phyloP scores from a whole-genome alignment of 1,140 invertebrate genomes.

The Mylabris phalerata region DNA sequence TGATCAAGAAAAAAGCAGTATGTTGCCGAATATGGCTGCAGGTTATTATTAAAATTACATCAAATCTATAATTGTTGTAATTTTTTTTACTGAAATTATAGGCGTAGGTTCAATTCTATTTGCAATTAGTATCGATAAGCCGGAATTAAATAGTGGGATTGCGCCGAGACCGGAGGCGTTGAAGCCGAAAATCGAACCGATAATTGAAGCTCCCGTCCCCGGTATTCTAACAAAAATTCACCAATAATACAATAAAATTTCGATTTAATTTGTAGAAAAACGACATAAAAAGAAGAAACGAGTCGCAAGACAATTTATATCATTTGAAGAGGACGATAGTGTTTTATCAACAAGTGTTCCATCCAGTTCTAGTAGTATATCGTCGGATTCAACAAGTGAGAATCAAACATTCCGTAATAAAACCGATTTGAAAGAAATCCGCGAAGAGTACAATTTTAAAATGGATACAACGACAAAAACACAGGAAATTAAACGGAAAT shows the following conservation, averaged over 20 bases:
- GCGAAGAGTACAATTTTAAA: constrained; percentile 11
- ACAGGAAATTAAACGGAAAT: constrained; percentile 21
- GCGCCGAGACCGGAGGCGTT: constrained; percentile 23
- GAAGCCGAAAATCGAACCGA: constrained; percentile 39
- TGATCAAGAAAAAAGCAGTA: constrained; percentile 65
- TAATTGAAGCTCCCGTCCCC: constrained; percentile 44
- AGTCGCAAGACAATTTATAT: constrained; percentile 38
- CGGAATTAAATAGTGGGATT: constrained; percentile 59
- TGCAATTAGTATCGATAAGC: constrained; percentile 82
- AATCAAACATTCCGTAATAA: constrained; percentile 12
- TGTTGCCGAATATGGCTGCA: constrained; percentile 75
- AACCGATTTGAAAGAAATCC: constrained; percentile 3
- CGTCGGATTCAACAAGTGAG: constrained; percentile 27
- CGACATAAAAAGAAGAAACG: constrained; percentile 30
- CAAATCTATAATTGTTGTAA: constrained; percentile 7
- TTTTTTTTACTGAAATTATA: constrained; percentile 42
- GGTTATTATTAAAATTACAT: constrained; percentile 32
- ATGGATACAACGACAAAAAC: neutral
- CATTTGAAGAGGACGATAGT: constrained; percentile 38
- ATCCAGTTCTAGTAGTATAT: constrained; percentile 32
- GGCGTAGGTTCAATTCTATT: constrained; percentile 78
- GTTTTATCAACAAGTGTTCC: constrained; percentile 35
- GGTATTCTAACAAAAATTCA: constrained; percentile 15
- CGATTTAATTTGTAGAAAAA: neutral
- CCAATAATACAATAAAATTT: neutral